Percentiles rank a stretch among this genome's conserved stretches.
Evolutionary conservation across 30 jellyfish, hydroid and myxozoan genomes (phyloP).

Genomic region (Catostylus mosaicus): DNA sequence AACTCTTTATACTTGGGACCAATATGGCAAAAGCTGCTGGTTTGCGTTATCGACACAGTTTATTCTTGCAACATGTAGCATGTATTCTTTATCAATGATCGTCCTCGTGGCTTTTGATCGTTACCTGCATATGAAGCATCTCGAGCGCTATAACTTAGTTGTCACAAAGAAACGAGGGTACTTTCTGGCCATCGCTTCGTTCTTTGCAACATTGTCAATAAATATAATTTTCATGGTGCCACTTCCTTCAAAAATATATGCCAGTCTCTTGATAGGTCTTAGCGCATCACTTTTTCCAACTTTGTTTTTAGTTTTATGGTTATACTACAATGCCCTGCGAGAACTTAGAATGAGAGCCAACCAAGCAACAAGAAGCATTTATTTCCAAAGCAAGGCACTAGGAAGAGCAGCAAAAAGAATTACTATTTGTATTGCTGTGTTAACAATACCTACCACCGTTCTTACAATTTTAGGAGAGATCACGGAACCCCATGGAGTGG

Average conservation of each 20-base stretch:
- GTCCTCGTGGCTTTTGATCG: slow-evolving; percentile 4
- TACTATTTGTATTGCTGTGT: not conserved
- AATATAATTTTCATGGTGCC: not conserved
- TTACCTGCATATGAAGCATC: not conserved
- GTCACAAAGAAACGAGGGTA: slow-evolving; percentile 8
- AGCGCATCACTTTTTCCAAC: no score
- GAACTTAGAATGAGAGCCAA: not conserved
- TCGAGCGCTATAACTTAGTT: not conserved
- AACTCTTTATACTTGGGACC: not conserved
- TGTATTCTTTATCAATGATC: not conserved
- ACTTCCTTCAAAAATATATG: not conserved
- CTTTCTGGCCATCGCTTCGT: not conserved
- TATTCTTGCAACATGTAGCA: not conserved
- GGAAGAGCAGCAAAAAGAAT: slow-evolving; percentile 3
- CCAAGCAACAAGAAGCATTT: not conserved
- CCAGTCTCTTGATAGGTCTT: no score
- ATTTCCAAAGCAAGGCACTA: not conserved
- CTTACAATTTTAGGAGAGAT: not conserved
- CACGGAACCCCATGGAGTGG: not conserved
- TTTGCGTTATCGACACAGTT: not conserved
- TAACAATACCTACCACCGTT: not conserved
- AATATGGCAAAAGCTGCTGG: not conserved
- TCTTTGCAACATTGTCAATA: not conserved
- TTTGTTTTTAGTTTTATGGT: no score
- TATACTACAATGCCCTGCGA: not conserved